Percentiles rank a stretch among this genome's conserved stretches.
Evolutionary conservation across 1,140 invertebrate species (phyloP).

Genomic region (Metaphire vulgaris): DNA sequence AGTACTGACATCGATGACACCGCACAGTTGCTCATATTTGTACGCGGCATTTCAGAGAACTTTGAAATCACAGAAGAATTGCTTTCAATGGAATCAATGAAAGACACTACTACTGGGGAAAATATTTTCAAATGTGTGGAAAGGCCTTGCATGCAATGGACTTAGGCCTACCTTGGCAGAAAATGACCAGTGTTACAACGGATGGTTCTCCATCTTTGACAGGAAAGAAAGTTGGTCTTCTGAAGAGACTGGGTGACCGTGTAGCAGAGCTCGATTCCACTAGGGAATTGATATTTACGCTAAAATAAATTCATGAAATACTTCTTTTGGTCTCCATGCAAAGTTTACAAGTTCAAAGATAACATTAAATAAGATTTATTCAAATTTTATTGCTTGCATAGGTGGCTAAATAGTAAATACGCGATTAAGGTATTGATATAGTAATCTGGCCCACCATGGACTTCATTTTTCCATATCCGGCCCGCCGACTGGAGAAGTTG

Average conservation of each 20-base stretch:
- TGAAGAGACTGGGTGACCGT: conserved; percentile 17
- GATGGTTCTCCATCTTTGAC: conserved; percentile 17
- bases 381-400: conserved; percentile 5
- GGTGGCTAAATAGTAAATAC: conserved; percentile 5
- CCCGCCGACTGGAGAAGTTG: conserved; percentile 10
- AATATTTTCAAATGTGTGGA: conserved; percentile 10
- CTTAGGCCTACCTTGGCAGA: conserved; percentile 8
- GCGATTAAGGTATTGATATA: conserved; percentile 12
- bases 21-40: conserved; percentile 28
- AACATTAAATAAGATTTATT: neutral
- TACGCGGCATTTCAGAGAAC: conserved; percentile 26
- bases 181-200: conserved; percentile 13
- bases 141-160: conserved; percentile 13
- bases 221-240: conserved; percentile 15
- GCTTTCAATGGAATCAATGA: conserved; percentile 28
- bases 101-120: conserved; percentile 27
- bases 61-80: conserved; percentile 33
- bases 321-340: neutral
- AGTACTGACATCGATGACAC: conserved; percentile 26
- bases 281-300: conserved; percentile 2
- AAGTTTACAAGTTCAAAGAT: neutral
- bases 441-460: conserved; percentile 6
- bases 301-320: conserved; percentile 7
- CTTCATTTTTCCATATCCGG: conserved; percentile 17
- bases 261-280: conserved; percentile 6